Conservation (phyloP, 2,797 vertebrate genomes). For the Phataginus tricuspis region DNA sequence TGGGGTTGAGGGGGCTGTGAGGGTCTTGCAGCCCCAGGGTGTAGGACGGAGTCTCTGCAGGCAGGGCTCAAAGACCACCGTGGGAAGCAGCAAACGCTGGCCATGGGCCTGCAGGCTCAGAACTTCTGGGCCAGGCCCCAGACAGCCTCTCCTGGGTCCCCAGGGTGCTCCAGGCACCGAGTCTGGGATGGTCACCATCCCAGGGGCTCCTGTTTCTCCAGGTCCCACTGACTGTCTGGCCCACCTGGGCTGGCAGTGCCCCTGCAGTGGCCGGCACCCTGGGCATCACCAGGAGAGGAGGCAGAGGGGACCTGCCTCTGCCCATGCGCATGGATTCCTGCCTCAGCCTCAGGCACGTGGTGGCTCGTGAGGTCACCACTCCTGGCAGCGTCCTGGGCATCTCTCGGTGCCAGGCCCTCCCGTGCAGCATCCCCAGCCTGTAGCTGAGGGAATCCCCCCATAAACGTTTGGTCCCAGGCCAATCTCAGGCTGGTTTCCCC, state of each 20-base stretch:
- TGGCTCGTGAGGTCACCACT: fast-evolving
- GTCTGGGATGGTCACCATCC: no score
- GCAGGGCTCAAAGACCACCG: no score
- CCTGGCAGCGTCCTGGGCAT: fast-evolving
- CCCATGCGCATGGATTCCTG: neutral
- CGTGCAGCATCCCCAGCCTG: neutral
- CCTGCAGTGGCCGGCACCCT: neutral
- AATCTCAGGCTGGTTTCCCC: no score
- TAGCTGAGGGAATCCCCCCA: fast-evolving
- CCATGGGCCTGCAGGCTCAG: no score
- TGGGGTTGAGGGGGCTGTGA: no score
- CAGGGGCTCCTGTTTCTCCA: neutral
- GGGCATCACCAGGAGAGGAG: neutral
- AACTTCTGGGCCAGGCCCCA: no score
- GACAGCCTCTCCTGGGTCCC: no score
- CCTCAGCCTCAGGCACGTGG: fast-evolving
- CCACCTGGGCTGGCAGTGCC: fast-evolving
- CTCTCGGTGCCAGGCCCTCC: neutral
- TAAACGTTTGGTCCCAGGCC: neutral
- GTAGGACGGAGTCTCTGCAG: no score
- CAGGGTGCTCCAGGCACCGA: no score
- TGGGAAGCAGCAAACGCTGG: no score
- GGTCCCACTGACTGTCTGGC: neutral
- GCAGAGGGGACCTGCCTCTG: no score
- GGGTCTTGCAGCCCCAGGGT: no score